Percentiles rank a stretch among this genome's conserved stretches.
phyloP scores from a whole-genome alignment of 2,888 invertebrate genomes.

The Carpatolechia fugitivella region DNA sequence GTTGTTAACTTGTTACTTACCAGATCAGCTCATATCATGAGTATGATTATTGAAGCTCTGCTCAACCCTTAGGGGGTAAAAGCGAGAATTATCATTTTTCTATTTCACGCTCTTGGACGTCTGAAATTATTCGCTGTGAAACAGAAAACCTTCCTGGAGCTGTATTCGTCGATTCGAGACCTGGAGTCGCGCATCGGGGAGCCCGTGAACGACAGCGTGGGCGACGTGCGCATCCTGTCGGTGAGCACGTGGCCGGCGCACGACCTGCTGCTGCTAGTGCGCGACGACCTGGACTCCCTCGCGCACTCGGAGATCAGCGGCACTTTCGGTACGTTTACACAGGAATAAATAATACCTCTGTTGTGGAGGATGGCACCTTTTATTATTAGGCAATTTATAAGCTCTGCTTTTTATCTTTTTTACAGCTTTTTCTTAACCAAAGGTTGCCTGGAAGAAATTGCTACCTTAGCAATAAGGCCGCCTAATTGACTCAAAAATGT shows the following conservation, averaged over 20 bases:
- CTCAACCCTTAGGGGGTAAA: too few species aligned
- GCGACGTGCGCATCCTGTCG: constrained; percentile 60
- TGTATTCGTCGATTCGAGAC: constrained; percentile 55
- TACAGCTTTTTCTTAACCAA: too few species aligned
- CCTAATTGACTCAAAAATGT: too few species aligned
- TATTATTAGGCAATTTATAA: too few species aligned
- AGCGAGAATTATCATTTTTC: too few species aligned
- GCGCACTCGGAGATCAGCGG: constrained; percentile 46
- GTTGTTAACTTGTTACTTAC: too few species aligned
- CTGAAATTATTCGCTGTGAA: constrained; percentile 5
- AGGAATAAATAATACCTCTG: not conserved
- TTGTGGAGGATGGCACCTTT: not conserved
- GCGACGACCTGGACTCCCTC: constrained; percentile 45
- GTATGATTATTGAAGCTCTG: too few species aligned
- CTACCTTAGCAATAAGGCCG: too few species aligned
- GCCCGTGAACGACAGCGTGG: constrained; percentile 42
- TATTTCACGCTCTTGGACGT: not conserved
- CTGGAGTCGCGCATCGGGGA: constrained; percentile 51
- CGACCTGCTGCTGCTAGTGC: constrained; percentile 54
- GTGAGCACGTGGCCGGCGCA: constrained; percentile 62
- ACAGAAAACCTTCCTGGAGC: constrained; percentile 55
- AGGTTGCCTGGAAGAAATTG: too few species aligned
- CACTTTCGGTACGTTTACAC: constrained; percentile 44
- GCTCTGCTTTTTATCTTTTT: too few species aligned
- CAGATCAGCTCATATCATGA: too few species aligned